These are phyloP conservation scores for Akabosia matsudoensis DNA, from an alignment of 1,140 invertebrate species.

Conservation along the genomic window DNA sequence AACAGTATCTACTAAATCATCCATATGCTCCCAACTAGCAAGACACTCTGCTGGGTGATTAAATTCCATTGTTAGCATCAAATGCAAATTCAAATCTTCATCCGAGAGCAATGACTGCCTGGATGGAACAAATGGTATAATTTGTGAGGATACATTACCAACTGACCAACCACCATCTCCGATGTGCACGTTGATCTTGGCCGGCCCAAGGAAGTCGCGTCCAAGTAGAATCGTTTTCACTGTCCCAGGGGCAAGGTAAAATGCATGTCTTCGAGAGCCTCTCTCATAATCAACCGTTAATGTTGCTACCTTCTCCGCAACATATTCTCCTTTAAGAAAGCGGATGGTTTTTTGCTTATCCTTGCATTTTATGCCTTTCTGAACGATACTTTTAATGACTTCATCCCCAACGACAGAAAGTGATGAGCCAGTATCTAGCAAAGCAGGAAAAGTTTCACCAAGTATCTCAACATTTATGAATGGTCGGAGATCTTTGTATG, in stretches of 20 bases:
- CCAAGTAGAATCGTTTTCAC: conserved; percentile 29
- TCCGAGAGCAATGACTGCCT: neutral
- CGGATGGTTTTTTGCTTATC: neutral
- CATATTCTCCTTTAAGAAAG: conserved; percentile 1
- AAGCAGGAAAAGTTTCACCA: conserved; percentile 16
- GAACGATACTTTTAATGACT: conserved; percentile 15
- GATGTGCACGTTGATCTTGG: conserved; percentile 18
- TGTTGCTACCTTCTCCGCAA: neutral
- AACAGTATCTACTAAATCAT: neutral
- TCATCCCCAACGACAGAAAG: conserved; percentile 26
- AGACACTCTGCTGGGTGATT: neutral
- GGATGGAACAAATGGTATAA: neutral
- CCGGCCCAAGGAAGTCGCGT: conserved; percentile 31
- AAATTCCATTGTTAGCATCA: neutral
- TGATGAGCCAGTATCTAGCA: conserved; percentile 31
- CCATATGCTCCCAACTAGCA: neutral
- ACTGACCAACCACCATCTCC: conserved; percentile 23
- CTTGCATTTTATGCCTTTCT: conserved; percentile 20
- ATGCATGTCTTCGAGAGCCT: conserved; percentile 7
- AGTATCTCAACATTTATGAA: conserved; percentile 24
- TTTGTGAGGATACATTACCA: neutral
- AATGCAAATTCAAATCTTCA: neutral
- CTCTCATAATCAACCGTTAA: conserved; percentile 4
- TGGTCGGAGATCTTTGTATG: conserved; percentile 15
- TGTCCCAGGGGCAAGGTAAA: conserved; percentile 22